Evolutionary conservation across 2,113 vertebrate genomes (phyloP).

Genomic region (Leptobrachium leishanense): DNA sequence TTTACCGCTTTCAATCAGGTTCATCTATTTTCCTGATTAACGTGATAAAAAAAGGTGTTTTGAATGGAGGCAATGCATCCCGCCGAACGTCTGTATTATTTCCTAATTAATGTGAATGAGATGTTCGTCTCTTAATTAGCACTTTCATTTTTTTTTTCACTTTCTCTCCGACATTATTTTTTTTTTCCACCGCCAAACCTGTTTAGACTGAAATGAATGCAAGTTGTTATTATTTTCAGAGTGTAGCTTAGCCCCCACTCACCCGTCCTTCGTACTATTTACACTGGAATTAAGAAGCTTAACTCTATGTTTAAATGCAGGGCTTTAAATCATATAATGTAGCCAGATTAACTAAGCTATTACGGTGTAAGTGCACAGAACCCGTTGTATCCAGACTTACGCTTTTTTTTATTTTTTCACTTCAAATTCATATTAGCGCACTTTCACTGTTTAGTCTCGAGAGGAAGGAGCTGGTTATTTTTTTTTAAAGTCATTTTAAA

Average conservation of each 20-base stretch:
- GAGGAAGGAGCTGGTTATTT: too few relatives aligned
- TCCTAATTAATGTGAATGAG: conserved; percentile 36
- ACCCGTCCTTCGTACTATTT: conserved; percentile 4
- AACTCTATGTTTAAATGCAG: conserved; percentile 10
- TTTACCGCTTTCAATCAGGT: not conserved
- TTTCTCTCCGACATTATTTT: conserved; percentile 12
- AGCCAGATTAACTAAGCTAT: conserved; percentile 24
- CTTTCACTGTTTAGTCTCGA: too few relatives aligned
- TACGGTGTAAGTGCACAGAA: conserved; percentile 22
- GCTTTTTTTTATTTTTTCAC: not conserved
- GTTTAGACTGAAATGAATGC: conserved; percentile 12
- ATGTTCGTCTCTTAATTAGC: conserved; percentile 40
- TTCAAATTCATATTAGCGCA: conserved; percentile 11
- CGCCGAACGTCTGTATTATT: conserved; percentile 37
- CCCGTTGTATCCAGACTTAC: not conserved
- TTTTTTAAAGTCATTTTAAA: too few relatives aligned
- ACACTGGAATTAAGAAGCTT: conserved; percentile 17
- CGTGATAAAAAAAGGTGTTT: not conserved
- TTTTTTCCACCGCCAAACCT: not conserved
- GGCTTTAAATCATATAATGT: conserved; percentile 17
- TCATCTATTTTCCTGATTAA: conserved; percentile 4
- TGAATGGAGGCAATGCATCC: not conserved
- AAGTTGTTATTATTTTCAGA: not conserved
- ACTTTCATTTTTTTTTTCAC: conserved; percentile 37
- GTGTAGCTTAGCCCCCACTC: not conserved